These are phyloP conservation scores for Calypte anna DNA, from an alignment of 2,113 vertebrate species.

Conservation along the genomic window DNA sequence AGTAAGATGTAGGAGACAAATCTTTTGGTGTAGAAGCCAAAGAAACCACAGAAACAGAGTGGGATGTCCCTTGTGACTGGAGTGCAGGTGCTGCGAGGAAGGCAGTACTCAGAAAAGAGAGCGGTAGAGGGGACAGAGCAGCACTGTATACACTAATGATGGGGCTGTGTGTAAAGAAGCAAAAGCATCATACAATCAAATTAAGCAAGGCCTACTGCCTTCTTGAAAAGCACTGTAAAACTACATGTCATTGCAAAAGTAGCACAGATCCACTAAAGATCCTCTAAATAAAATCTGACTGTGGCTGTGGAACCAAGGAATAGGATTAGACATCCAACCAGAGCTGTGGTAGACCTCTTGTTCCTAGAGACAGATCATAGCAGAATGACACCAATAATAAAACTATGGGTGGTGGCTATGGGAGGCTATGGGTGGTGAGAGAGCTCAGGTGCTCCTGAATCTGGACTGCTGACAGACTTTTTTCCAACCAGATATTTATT, in stretches of 20 bases:
- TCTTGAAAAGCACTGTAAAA: background rate
- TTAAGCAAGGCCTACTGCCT: background rate
- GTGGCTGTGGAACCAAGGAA: background rate
- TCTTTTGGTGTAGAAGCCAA: background rate
- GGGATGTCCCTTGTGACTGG: background rate
- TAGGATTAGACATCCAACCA: background rate
- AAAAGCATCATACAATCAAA: background rate
- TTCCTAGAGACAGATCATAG: background rate
- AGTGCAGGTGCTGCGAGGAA: background rate
- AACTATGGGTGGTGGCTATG: background rate
- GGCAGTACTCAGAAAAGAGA: background rate
- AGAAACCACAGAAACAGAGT: background rate
- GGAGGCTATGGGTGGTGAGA: background rate
- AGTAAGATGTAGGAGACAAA: background rate
- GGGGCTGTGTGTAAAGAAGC: background rate
- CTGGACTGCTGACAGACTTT: background rate
- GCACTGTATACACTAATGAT: background rate
- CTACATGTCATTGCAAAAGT: background rate
- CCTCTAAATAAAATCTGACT: background rate
- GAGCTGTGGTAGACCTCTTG: background rate
- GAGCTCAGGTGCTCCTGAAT: background rate
- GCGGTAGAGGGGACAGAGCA: background rate
- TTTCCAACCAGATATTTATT: background rate
- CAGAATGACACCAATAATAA: background rate
- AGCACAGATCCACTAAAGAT: background rate